Percentiles rank a stretch among this genome's conserved stretches.
Conservation (phyloP, 2,888 invertebrate species). For the Acrocera orbiculus region DNA sequence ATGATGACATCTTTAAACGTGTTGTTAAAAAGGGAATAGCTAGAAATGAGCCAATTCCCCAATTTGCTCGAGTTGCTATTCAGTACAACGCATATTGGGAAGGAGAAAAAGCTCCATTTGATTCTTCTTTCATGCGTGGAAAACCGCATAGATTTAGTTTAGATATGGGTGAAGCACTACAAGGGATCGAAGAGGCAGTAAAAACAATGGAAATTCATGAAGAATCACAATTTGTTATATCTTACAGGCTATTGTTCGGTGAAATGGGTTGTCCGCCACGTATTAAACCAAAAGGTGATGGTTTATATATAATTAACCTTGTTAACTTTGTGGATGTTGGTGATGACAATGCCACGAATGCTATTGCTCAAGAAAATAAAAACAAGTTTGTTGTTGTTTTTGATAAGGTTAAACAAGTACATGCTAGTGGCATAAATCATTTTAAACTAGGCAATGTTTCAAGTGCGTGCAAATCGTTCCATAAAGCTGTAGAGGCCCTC, state of each 20-base stretch:
- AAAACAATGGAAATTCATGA: conserved; percentile 65
- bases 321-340: conserved; percentile 36
- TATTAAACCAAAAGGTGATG: conserved; percentile 53
- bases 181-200: conserved; percentile 55
- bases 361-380: conserved; percentile 36
- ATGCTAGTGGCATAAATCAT: conserved; percentile 42
- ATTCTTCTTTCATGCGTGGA: conserved; percentile 26
- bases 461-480: conserved; percentile 34
- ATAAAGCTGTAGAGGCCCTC: conserved; percentile 41
- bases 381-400: conserved; percentile 41
- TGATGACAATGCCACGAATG: conserved; percentile 26
- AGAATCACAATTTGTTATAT: conserved; percentile 55
- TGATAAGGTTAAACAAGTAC: conserved; percentile 42
- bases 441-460: conserved; percentile 35
- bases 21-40: conserved; percentile 14
- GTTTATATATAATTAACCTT: conserved; percentile 57
- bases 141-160: conserved; percentile 21
- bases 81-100: conserved; percentile 29
- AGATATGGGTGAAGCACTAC: conserved; percentile 27
- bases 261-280: conserved; percentile 58
- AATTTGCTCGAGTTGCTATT: conserved; percentile 22
- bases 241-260: conserved; percentile 57
- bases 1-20: conserved; percentile 20
- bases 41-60: conserved; percentile 16
- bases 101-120: conserved; percentile 23